A percentile compares a stretch with the other conserved stretches of the same genome.
Evolutionary conservation across 2,113 vertebrate species (phyloP).

Genomic region (Siphamia tubifer): DNA sequence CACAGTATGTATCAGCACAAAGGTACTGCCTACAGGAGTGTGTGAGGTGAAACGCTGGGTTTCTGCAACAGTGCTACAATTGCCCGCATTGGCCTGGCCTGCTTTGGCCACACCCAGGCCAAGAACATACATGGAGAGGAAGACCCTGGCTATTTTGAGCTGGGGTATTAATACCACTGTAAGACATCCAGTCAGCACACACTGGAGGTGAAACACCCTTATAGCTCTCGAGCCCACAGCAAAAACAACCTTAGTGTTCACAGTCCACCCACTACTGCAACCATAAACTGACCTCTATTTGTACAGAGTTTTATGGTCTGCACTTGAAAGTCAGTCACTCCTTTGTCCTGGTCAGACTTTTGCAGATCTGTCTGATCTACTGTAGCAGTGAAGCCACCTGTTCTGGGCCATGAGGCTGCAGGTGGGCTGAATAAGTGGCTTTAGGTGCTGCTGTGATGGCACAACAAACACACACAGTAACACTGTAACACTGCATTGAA

Average conservation of each 20-base stretch:
- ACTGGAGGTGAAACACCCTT: constrained; percentile 31
- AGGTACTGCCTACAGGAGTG: constrained; percentile 12
- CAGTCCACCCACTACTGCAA: constrained; percentile 3
- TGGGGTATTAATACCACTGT: constrained; percentile 78
- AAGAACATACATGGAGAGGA: constrained; percentile 81
- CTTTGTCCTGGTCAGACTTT: neutral
- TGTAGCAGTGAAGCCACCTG: constrained; percentile 10
- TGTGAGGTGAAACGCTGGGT: constrained; percentile 31
- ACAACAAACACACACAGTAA: neutral
- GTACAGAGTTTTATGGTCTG: neutral
- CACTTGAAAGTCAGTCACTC: constrained; percentile 4
- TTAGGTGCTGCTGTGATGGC: neutral
- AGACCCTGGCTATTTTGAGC: constrained; percentile 77
- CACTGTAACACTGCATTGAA: constrained; percentile 27
- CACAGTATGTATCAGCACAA: neutral
- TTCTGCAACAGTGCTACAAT: constrained; percentile 20
- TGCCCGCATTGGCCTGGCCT: constrained; percentile 33
- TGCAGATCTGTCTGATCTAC: neutral
- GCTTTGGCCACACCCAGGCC: constrained; percentile 54
- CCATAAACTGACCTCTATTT: neutral
- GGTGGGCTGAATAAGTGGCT: constrained; percentile 2
- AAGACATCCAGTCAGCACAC: constrained; percentile 75
- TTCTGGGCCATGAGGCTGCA: constrained; percentile 14
- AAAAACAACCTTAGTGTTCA: constrained; percentile 10
- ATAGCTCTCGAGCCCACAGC: constrained; percentile 25